Evolutionary conservation across 2,888 invertebrate genomes (phyloP).

Genomic region (Parnassius apollo): DNA sequence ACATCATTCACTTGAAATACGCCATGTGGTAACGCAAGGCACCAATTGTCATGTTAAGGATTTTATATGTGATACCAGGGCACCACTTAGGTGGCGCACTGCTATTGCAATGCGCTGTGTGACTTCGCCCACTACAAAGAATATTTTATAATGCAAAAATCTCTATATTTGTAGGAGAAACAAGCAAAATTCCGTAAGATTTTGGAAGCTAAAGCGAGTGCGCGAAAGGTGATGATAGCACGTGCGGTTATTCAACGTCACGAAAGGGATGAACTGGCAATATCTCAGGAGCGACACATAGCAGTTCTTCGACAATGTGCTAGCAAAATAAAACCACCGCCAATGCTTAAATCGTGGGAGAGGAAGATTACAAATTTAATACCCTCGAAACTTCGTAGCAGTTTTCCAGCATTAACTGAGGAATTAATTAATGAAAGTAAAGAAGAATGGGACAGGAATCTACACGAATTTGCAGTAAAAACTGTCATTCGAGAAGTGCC

Average conservation of each 20-base stretch:
- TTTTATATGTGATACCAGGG: too few relatives aligned
- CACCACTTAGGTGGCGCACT: too few relatives aligned
- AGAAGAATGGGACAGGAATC: conserved; percentile 80
- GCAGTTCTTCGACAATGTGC: conserved; percentile 81
- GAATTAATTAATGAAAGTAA: conserved; percentile 80
- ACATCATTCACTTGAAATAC: too few relatives aligned
- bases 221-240: conserved; percentile 61
- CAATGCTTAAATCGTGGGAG: conserved; percentile 83
- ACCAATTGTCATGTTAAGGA: too few relatives aligned
- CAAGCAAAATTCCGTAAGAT: conserved; percentile 62
- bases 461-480: conserved; percentile 84
- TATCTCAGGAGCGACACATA: conserved; percentile 76
- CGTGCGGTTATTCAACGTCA: conserved; percentile 50
- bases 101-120: too few relatives aligned
- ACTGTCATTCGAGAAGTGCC: conserved; percentile 82
- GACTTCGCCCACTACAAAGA: too few relatives aligned
- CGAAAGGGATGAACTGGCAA: conserved; percentile 69
- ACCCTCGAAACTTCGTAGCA: conserved; percentile 75
- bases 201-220: conserved; percentile 63
- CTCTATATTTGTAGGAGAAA: conserved; percentile 61
- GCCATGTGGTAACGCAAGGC: too few relatives aligned
- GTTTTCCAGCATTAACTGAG: conserved; percentile 78
- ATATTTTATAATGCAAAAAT: too few relatives aligned
- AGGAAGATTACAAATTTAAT: conserved; percentile 81
- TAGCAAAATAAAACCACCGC: conserved; percentile 79